phyloP scores from a whole-genome alignment of 1,140 invertebrate species.

The Phenacoccus solenopsis region DNA sequence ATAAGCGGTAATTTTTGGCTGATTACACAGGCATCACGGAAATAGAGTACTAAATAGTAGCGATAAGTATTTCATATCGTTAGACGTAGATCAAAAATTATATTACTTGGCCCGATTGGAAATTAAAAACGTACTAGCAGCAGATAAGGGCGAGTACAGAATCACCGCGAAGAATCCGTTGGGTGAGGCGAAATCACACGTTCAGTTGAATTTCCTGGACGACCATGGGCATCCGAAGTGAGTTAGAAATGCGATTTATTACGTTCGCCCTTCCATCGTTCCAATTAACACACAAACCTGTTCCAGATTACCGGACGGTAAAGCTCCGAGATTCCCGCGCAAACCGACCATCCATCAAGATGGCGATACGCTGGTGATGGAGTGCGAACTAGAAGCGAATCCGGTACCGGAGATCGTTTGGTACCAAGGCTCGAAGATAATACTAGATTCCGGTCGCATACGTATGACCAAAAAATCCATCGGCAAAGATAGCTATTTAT shows the following conservation, averaged over 20 bases:
- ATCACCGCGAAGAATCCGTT: conserved; percentile 82
- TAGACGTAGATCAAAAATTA: conserved; percentile 73
- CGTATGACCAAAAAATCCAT: conserved; percentile 74
- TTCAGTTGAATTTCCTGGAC: conserved; percentile 74
- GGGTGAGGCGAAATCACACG: conserved; percentile 83
- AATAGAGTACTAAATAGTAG: conserved; percentile 61
- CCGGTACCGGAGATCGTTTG: conserved; percentile 90
- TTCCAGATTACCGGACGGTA: conserved; percentile 81
- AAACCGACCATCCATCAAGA: conserved; percentile 93
- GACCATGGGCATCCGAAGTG: conserved; percentile 70
- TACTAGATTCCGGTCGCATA: conserved; percentile 64
- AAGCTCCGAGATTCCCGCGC: conserved; percentile 90
- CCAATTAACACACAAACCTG: not conserved
- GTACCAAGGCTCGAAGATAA: conserved; percentile 77
- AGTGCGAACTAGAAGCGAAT: conserved; percentile 87
- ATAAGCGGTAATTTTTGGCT: not conserved
- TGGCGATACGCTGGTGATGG: conserved; percentile 86
- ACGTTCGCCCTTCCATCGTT: not conserved
- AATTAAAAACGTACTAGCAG: conserved; percentile 66
- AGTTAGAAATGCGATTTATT: conserved; percentile 35
- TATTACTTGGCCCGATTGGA: conserved; percentile 78
- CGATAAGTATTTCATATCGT: conserved; percentile 54
- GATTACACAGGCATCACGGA: conserved; percentile 38
- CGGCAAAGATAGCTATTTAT: conserved; percentile 77
- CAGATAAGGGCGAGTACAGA: conserved; percentile 85